These are phyloP conservation scores for Scaptomyza flava DNA, from an alignment of 2,888 invertebrate species.

Conservation along the genomic window DNA sequence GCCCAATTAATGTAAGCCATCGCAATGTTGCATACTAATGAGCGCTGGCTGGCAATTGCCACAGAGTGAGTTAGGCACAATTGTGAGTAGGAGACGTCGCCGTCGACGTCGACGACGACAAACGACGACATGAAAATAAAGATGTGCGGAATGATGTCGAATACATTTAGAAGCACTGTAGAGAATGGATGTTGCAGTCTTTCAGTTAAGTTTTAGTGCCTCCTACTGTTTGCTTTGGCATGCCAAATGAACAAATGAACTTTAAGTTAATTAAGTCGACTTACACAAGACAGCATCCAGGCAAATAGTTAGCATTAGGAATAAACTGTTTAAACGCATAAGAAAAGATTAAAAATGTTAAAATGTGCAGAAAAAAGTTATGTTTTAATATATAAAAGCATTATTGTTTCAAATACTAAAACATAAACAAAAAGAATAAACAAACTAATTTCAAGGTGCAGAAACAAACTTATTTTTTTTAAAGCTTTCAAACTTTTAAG, in stretches of 20 bases:
- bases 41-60: constrained; percentile 43
- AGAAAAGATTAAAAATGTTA: no score
- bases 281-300: not conserved
- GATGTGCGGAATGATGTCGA: constrained; percentile 36
- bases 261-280: constrained; percentile 13
- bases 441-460: not conserved
- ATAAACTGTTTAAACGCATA: not conserved
- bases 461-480: not conserved
- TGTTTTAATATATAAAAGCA: no score
- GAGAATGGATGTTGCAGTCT: not conserved
- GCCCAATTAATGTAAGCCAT: constrained; percentile 80
- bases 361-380: no score
- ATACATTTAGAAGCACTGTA: constrained; percentile 8
- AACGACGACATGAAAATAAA: constrained; percentile 44
- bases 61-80: constrained; percentile 7
- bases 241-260: constrained; percentile 22
- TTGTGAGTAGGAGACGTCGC: constrained; percentile 22
- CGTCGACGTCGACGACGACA: constrained; percentile 5
- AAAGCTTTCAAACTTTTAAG: not conserved
- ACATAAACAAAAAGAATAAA: no score
- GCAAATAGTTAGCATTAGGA: not conserved
- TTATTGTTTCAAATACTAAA: no score
- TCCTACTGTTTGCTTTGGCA: constrained; percentile 22
- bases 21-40: constrained; percentile 80
- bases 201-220: constrained; percentile 6